Percentiles rank a stretch among this genome's conserved stretches.
These are phyloP conservation scores for Reticulitermes lucifugus DNA, from an alignment of 2,888 invertebrate species.

Conservation along the genomic window DNA sequence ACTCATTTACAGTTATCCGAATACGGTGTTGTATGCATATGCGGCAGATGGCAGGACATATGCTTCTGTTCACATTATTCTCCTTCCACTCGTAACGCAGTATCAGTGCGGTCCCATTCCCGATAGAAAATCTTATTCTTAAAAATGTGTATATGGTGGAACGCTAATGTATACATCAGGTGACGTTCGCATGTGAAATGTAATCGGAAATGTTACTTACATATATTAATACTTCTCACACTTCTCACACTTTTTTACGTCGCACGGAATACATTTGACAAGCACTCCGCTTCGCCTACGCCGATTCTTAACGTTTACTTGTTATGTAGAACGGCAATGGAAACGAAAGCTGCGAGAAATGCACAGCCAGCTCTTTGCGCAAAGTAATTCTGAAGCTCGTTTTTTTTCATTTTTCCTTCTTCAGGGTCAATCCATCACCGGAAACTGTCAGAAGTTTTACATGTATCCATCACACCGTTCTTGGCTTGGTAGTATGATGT, in stretches of 20 bases:
- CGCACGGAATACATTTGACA: background rate
- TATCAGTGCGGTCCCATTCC: too few relatives aligned
- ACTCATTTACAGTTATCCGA: too few relatives aligned
- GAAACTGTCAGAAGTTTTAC: constrained; percentile 4
- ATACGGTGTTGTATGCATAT: too few relatives aligned
- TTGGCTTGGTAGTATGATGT: background rate
- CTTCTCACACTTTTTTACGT: background rate
- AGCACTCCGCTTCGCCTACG: background rate
- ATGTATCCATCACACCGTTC: constrained; percentile 10
- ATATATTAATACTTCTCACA: background rate
- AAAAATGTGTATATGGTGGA: too few relatives aligned
- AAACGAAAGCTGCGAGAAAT: background rate
- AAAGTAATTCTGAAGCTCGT: background rate
- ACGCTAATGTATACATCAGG: too few relatives aligned
- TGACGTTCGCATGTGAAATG: background rate
- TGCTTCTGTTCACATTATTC: too few relatives aligned
- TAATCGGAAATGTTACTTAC: background rate
- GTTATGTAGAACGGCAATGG: background rate
- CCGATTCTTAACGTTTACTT: background rate
- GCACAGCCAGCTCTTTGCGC: background rate
- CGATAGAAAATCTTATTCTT: too few relatives aligned
- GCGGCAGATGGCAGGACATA: too few relatives aligned
- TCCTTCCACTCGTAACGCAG: too few relatives aligned
- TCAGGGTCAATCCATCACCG: constrained; percentile 18
- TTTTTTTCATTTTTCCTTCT: background rate